Evolutionary conservation across 2,113 vertebrate species (phyloP), one percentile per base, ranked within the genome.

Genomic region (Neogale vison): DNA sequence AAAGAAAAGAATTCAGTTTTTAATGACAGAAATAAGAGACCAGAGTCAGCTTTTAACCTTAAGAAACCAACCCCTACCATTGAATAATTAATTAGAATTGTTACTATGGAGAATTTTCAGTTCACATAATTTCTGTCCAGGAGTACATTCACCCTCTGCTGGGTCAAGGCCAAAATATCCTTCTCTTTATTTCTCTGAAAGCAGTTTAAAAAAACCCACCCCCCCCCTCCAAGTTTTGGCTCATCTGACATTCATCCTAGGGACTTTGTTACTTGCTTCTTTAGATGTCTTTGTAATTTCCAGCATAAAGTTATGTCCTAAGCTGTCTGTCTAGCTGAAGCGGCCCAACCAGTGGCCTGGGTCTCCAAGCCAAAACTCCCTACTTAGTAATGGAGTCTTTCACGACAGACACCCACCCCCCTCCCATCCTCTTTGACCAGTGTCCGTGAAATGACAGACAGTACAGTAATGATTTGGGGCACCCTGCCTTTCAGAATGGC

Each of bases 51-150:
- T 92, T 81, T 96, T 95, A 95, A 93, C 82, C 91, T 98, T 85
- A 95, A 94, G 87, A 96, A 97, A 97, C 92, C 71, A 97, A 88
- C 69, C 34, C n/a, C n/a, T 90, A 79, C 31, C 84, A 96, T 90
- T 93, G 83, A 97, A 93, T 96, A 94, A 92, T 96, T 98, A 96
- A 96, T 97, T 97, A 97, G 45, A 94, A 92, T 91, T 86, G 96
- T 97, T 94, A 93, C 92, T 96, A 50, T 89, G 95, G 95, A 93
- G 90, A 97, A 95, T 86, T 95, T 97, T 95, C 59, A 87, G 61
- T 96, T 96, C 84, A 88, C 52, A 79, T 90, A 47, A 90, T 90
- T 97, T 96, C 83, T 94, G 9, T 97, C 69, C 21, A 80, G 52
- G 86, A 50, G 77, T 57, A 81, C 36, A 85, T 90, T 97, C 52